A percentile compares a stretch with the other conserved stretches of the same genome.
Conservation (phyloP, 1,140 invertebrate species). For the Cherax quadricarinatus region DNA sequence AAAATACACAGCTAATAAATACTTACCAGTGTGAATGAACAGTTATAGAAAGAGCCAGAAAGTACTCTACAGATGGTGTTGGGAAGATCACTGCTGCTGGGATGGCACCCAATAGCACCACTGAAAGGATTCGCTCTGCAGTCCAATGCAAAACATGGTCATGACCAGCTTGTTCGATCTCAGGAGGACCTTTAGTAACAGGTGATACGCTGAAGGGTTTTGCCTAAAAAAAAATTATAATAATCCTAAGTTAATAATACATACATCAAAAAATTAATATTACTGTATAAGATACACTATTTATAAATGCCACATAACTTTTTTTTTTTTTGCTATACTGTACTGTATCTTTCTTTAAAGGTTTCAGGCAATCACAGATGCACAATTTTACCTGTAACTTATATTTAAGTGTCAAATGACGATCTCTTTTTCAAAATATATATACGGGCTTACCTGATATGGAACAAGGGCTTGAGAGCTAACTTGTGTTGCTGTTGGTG, state of each 20-base stretch:
- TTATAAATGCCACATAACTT: too few relatives aligned
- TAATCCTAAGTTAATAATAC: neutral
- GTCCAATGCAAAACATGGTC: constrained; percentile 84
- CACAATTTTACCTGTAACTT: neutral
- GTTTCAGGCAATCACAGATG: neutral
- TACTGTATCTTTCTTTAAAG: neutral
- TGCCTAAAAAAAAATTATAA: constrained; percentile 1
- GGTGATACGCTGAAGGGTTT: constrained; percentile 39
- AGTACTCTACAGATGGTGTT: constrained; percentile 81
- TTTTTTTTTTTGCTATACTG: neutral
- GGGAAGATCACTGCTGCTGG: constrained; percentile 82
- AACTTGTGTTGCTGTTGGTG: neutral
- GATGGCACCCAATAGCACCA: constrained; percentile 81
- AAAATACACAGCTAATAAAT: too few relatives aligned
- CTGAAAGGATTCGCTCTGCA: constrained; percentile 82
- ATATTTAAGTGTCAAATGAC: too few relatives aligned
- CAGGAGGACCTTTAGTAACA: constrained; percentile 17
- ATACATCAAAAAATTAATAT: neutral
- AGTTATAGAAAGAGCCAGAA: constrained; percentile 82
- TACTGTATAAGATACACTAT: too few relatives aligned
- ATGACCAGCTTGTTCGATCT: constrained; percentile 56
- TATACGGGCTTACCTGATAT: constrained; percentile 11
- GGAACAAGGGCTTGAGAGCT: constrained; percentile 14
- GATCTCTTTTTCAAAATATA: neutral
- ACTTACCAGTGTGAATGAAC: constrained; percentile 86